Evolutionary conservation across 2,113 vertebrate species (phyloP).

Genomic region (Australoheros scitulus): DNA sequence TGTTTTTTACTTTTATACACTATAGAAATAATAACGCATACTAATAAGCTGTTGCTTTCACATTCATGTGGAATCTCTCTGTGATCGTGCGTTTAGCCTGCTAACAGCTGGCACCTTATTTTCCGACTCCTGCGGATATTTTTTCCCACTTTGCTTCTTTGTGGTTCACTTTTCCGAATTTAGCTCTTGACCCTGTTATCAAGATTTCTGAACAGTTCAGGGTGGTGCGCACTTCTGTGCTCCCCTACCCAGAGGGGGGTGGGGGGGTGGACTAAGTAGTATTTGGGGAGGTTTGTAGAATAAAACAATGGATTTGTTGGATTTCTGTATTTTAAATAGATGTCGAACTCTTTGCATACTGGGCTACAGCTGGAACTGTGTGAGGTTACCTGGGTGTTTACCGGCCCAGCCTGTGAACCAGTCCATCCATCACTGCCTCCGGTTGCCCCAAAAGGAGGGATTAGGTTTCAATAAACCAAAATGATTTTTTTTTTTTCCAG

Average conservation of each 20-base stretch:
- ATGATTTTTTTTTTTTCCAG: background rate
- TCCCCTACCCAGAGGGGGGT: too few species aligned
- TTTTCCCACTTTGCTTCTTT: background rate
- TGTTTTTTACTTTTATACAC: background rate
- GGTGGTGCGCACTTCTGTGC: background rate
- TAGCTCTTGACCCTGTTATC: background rate
- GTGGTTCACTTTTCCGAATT: fast-evolving
- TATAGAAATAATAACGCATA: background rate
- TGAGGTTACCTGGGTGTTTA: conserved; percentile 26
- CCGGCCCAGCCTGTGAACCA: conserved; percentile 67
- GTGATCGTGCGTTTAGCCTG: background rate
- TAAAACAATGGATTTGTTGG: fast-evolving
- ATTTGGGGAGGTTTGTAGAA: background rate
- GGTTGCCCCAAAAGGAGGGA: conserved; percentile 25
- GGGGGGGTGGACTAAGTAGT: background rate
- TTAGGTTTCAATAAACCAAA: background rate
- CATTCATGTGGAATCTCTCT: background rate
- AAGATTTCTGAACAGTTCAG: background rate
- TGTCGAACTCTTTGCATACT: background rate
- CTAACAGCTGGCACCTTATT: conserved; percentile 53
- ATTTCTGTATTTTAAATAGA: background rate
- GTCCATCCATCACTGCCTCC: conserved; percentile 39
- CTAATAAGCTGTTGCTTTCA: background rate
- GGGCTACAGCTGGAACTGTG: conserved; percentile 6
- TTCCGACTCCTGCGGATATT: background rate